A percentile compares a stretch with the other conserved stretches of the same genome.
Evolutionary conservation across 2,113 vertebrate species (phyloP).

Genomic region (Toxotes chatareus): DNA sequence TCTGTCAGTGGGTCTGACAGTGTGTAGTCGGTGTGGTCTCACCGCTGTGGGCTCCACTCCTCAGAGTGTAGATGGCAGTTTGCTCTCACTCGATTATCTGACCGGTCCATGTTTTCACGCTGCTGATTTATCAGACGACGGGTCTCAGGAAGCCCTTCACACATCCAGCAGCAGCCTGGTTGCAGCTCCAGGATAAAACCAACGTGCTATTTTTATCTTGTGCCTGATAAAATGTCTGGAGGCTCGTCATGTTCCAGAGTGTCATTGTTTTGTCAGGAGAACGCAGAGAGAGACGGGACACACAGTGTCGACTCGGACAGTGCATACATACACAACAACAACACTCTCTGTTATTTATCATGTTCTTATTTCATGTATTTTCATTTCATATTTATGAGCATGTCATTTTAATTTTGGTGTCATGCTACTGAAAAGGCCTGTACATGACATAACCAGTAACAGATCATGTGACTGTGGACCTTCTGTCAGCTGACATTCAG

Average conservation of each 20-base stretch:
- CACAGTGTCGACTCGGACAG: neutral
- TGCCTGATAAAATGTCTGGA: constrained; percentile 19
- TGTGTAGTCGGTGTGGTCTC: neutral
- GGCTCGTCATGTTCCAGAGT: neutral
- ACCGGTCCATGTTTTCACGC: neutral
- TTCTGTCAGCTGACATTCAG: neutral
- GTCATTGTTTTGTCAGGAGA: constrained; percentile 1
- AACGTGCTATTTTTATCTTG: constrained; percentile 24
- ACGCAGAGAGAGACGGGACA: neutral
- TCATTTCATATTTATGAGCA: neutral
- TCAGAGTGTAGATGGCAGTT: neutral
- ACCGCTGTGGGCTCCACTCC: neutral
- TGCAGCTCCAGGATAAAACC: neutral
- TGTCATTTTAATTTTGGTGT: neutral
- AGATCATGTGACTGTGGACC: neutral
- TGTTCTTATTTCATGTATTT: too few relatives aligned
- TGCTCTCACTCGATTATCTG: neutral
- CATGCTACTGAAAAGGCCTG: neutral
- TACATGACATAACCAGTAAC: neutral
- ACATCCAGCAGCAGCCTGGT: constrained; percentile 6
- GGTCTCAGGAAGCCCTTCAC: constrained; percentile 1
- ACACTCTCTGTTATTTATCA: too few relatives aligned
- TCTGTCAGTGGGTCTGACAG: too few relatives aligned
- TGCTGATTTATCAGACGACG: neutral
- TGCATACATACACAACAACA: too few relatives aligned